Conservation (phyloP, 2,797 vertebrate genomes). For the Kryptolebias ocellatus region DNA sequence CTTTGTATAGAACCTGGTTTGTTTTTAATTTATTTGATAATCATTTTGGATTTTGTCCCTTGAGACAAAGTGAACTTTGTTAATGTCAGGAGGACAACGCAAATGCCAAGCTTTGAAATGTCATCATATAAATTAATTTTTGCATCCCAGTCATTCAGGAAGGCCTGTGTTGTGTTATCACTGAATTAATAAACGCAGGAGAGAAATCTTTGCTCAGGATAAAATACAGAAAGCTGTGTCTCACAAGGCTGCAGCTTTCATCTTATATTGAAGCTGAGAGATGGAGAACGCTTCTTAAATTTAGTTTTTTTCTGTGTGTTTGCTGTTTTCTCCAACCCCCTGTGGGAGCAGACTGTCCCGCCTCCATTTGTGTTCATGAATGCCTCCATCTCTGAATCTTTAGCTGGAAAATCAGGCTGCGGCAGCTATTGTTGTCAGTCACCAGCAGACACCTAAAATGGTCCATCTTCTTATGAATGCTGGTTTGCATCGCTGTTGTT, state of each 20-base stretch:
- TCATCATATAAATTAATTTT: background rate
- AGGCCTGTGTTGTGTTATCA: background rate
- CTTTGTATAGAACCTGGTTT: background rate
- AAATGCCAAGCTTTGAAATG: background rate
- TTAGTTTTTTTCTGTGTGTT: constrained; percentile 1
- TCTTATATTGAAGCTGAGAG: rapidly evolving
- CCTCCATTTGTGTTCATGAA: constrained; percentile 62
- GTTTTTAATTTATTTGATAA: background rate
- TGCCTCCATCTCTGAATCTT: constrained; percentile 14
- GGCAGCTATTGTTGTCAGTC: constrained; percentile 36
- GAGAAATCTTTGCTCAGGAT: background rate
- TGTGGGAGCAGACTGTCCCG: background rate
- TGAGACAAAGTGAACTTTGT: background rate
- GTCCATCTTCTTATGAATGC: constrained; percentile 8
- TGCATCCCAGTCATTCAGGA: background rate
- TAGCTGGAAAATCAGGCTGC: constrained; percentile 36
- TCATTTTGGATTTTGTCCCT: background rate
- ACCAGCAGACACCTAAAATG: constrained; percentile 6
- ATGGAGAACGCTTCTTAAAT: constrained; percentile 8
- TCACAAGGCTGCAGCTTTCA: background rate
- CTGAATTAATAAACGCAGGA: background rate
- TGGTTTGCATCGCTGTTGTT: constrained; percentile 24
- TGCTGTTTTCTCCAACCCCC: constrained; percentile 13
- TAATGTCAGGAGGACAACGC: background rate
- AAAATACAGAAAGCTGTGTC: background rate